Percentiles rank a stretch among this genome's conserved stretches.
Evolutionary conservation across 2,113 vertebrate species (phyloP).

Genomic region (Plotosus lineatus): DNA sequence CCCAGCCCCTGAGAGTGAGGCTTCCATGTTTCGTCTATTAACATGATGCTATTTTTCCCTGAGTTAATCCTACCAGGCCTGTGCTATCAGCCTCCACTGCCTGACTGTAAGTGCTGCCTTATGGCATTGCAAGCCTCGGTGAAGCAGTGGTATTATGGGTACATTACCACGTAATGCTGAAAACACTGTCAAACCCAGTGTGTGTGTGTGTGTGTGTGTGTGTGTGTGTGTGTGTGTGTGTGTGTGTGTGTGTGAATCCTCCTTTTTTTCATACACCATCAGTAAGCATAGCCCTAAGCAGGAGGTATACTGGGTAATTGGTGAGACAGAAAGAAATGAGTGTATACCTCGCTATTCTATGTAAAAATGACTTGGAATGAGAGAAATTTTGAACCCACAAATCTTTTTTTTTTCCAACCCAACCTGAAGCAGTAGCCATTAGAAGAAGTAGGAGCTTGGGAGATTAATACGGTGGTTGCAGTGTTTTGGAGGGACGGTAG

Average conservation of each 20-base stretch:
- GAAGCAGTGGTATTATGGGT: constrained; percentile 69
- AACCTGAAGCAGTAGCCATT: constrained; percentile 76
- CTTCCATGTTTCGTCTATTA: constrained; percentile 70
- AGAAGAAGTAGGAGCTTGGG: constrained; percentile 67
- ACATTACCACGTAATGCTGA: constrained; percentile 71
- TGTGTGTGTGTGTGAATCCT: too few relatives aligned
- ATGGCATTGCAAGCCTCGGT: constrained; percentile 66
- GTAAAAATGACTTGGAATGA: constrained; percentile 6
- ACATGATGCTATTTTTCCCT: constrained; percentile 74
- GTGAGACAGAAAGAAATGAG: constrained; percentile 45
- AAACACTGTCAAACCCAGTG: constrained; percentile 58
- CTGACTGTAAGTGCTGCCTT: constrained; percentile 68
- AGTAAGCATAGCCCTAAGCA: constrained; percentile 56
- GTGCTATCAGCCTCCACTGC: constrained; percentile 65
- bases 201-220: too few relatives aligned
- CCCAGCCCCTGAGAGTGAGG: constrained; percentile 65
- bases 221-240: too few relatives aligned
- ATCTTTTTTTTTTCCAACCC: constrained; percentile 66
- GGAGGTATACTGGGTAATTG: constrained; percentile 61
- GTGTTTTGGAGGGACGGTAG: constrained; percentile 77
- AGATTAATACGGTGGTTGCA: constrained; percentile 73
- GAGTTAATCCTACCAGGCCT: constrained; percentile 74
- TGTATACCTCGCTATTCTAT: constrained; percentile 26
- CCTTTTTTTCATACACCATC: constrained; percentile 57
- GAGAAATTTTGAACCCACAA: constrained; percentile 56